Conservation (phyloP, 2,888 invertebrate species). For the Biston betularia region DNA sequence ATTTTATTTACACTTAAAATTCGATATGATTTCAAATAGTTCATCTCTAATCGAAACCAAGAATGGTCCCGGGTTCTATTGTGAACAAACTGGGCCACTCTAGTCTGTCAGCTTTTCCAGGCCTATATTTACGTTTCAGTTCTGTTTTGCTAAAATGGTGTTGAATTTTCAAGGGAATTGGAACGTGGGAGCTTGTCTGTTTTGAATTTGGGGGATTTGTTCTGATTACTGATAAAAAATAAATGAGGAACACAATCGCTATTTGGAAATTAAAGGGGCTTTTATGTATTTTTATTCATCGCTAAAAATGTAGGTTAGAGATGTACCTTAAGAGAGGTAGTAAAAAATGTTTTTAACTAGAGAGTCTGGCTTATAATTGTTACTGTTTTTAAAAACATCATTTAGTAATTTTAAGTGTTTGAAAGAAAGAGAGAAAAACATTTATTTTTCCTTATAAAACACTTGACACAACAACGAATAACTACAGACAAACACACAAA, state of each 20-base stretch:
- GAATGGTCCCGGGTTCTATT: slow-evolving; percentile 27
- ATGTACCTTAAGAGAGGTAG: not conserved
- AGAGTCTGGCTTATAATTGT: too few relatives aligned
- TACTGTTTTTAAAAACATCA: too few relatives aligned
- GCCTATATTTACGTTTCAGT: slow-evolving; percentile 32
- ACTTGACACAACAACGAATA: too few relatives aligned
- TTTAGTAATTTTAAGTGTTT: too few relatives aligned
- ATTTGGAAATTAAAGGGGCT: slow-evolving; percentile 3
- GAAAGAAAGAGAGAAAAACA: too few relatives aligned
- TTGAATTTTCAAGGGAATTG: slow-evolving; percentile 19
- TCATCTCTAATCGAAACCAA: slow-evolving; percentile 35
- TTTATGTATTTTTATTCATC: not conserved
- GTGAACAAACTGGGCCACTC: slow-evolving; percentile 41
- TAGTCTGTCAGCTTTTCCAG: slow-evolving; percentile 21
- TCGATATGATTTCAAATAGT: not conserved
- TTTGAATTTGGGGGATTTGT: slow-evolving; percentile 7
- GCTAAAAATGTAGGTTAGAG: not conserved
- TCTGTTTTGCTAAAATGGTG: slow-evolving; percentile 19
- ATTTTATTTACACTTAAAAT: too few relatives aligned
- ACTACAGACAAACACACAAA: too few relatives aligned
- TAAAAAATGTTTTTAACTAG: too few relatives aligned
- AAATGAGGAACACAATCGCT: not conserved
- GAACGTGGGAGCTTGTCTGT: not conserved
- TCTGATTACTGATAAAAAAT: not conserved
- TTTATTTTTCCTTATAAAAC: too few relatives aligned